Evolutionary conservation across 2,888 invertebrate genomes (phyloP).

Genomic region (Rutpela maculata): DNA sequence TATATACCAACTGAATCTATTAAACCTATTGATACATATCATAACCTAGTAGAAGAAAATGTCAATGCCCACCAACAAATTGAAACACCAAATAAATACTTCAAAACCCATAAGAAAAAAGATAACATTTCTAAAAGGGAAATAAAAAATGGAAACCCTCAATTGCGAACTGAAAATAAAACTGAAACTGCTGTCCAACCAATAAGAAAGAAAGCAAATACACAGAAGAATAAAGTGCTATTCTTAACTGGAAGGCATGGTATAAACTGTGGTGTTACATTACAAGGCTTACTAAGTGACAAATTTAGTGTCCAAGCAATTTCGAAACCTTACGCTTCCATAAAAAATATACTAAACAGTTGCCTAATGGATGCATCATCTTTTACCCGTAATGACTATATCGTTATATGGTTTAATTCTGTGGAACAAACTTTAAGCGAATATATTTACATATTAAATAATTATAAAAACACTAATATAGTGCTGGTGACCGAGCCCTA

Average conservation of each 20-base stretch:
- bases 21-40: not conserved
- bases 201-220: not conserved
- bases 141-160: not conserved
- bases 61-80: not conserved
- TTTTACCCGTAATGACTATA: no score
- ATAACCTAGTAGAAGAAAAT: not conserved
- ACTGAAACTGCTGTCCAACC: not conserved
- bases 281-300: not conserved
- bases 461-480: no score
- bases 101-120: no score
- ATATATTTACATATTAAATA: no score
- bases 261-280: not conserved
- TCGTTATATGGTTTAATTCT: no score
- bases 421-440: no score
- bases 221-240: not conserved
- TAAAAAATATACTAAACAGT: not conserved
- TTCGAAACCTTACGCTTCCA: not conserved
- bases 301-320: not conserved
- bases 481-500: no score
- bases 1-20: not conserved
- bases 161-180: not conserved
- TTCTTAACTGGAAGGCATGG: not conserved
- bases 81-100: not conserved
- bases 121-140: not conserved
- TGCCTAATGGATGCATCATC: not conserved